phyloP scores from a whole-genome alignment of 1,140 invertebrate genomes.

The Drosophila equinoxialis region DNA sequence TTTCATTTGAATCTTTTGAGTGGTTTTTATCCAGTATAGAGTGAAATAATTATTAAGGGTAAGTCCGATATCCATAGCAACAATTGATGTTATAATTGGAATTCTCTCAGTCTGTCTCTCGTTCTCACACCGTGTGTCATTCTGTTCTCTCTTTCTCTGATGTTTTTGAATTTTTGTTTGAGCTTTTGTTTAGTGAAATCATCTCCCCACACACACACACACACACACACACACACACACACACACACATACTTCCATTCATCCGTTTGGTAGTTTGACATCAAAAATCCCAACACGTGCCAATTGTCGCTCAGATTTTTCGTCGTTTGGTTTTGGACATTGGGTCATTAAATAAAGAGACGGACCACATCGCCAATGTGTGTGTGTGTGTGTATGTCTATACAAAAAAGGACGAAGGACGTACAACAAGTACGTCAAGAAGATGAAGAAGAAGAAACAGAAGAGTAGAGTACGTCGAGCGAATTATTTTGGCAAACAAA shows the following conservation, averaged over 20 bases:
- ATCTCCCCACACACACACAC: neutral
- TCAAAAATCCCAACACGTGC: slow-evolving; percentile 53
- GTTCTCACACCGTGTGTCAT: neutral
- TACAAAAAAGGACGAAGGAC: slow-evolving; percentile 34
- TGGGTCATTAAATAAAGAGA: slow-evolving; percentile 51
- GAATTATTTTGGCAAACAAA: slow-evolving; percentile 59
- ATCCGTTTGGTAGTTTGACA: neutral
- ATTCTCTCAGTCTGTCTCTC: neutral
- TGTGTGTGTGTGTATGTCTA: slow-evolving; percentile 19
- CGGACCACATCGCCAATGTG: slow-evolving; percentile 15
- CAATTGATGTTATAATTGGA: slow-evolving; percentile 3
- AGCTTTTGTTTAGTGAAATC: neutral
- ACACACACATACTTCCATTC: too few species aligned
- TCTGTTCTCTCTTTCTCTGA: neutral
- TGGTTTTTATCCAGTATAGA: neutral
- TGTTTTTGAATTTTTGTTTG: slow-evolving; percentile 1
- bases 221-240: neutral
- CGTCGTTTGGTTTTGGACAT: slow-evolving; percentile 37
- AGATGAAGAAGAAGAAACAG: too few species aligned
- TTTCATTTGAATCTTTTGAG: neutral
- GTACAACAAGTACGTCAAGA: neutral
- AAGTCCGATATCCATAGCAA: neutral
- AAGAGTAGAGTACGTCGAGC: slow-evolving; percentile 35
- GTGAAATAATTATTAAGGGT: neutral
- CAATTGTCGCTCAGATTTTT: slow-evolving; percentile 46